Evolutionary conservation across 2,797 vertebrate genomes (phyloP), one percentile per base, ranked within the genome.

Genomic region (Emys orbicularis): DNA sequence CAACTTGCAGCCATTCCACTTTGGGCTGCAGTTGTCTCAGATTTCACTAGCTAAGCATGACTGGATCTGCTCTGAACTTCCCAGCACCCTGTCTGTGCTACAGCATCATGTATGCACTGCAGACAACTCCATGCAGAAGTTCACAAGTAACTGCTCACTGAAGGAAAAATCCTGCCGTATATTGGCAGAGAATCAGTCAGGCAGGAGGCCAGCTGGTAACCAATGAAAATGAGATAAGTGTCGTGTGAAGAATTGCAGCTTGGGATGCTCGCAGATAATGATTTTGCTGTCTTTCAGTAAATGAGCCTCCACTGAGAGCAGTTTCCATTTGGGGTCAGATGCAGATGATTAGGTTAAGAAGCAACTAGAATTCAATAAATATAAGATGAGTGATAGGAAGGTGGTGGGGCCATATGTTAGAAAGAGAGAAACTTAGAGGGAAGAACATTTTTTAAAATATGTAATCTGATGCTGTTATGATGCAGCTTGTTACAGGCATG

Each of bases 401-500:
- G 3, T 1, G 2, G 53, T 52, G 12, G 0, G 12, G 25, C 81
- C 49, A 10, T 12, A 21, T 34, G 12, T 31, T 86, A 52, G 41
- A 86, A 87, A 90, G 89, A 23, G 37, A 94, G 25, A 6, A 85
- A 84, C 61, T 50, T 61, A 50, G 41, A 85, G 25, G 5, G 68
- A 41, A 41, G 68, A 72, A 72, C n/a, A 9, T 86, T 72, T n/a
- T 89, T 7, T 6, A 1, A 37, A 12, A 47, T 27, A 50, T 31
- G 87, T 90, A 50, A 76, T 54, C 25, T 1, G 83, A 89, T 31
- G 59, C 13, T 86, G 91, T 89, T 83, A 54, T 12, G 6, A 2
- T 79, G 23, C 50, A 29, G 0, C 53, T 87, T 94, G 4, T 79
- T 59, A 31, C 49, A 52, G 27, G 16, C n/a, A 8, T 2, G 1